Conservation (phyloP, 2,113 vertebrate species). For the Gasterosteus aculeatus region DNA sequence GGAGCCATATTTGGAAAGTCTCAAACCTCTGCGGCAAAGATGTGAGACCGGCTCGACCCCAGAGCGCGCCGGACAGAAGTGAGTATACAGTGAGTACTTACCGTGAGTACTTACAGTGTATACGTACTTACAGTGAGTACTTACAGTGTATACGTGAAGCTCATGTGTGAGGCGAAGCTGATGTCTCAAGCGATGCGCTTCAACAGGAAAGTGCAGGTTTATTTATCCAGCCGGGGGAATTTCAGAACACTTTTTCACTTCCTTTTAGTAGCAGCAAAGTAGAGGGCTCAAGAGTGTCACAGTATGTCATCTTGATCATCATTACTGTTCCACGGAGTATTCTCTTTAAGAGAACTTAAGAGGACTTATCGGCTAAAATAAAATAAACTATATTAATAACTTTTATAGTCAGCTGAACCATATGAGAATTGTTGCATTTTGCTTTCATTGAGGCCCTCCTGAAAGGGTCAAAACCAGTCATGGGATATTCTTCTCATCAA, state of each 20-base stretch:
- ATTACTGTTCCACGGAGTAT: background rate
- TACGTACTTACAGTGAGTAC: background rate
- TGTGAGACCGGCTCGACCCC: background rate
- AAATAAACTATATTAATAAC: background rate
- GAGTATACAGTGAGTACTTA: constrained; percentile 1
- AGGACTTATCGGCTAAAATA: too few species aligned
- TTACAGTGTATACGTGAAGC: background rate
- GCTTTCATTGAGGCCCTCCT: background rate
- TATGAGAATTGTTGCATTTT: background rate
- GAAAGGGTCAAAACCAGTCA: background rate
- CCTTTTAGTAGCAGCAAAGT: background rate
- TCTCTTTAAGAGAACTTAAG: background rate
- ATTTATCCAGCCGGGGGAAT: background rate
- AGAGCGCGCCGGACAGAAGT: constrained; percentile 9
- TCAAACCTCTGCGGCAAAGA: constrained; percentile 2
- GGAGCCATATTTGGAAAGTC: constrained; percentile 14
- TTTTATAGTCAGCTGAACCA: background rate
- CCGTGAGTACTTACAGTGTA: constrained; percentile 9
- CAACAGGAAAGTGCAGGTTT: background rate
- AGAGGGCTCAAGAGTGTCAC: too few species aligned
- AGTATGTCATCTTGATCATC: background rate
- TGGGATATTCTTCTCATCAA: background rate
- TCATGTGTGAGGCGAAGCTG: background rate
- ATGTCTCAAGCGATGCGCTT: background rate
- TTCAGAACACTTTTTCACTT: constrained; percentile 6